Evolutionary conservation across 2,888 invertebrate genomes (phyloP).

Genomic region (Tiphia femorata): DNA sequence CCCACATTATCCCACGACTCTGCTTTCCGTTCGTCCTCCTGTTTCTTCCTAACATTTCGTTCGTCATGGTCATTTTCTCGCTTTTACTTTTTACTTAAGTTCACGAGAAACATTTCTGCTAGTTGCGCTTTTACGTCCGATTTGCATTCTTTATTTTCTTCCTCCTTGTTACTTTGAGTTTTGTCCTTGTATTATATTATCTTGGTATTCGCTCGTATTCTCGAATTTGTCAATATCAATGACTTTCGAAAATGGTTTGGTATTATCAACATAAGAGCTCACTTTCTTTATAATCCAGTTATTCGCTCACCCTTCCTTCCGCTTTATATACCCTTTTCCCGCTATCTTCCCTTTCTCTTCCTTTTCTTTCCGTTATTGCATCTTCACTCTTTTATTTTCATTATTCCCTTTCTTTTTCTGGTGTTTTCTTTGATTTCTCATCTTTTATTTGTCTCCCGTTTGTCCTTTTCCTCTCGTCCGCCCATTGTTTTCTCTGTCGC

Average conservation of each 20-base stretch:
- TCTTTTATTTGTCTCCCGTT: too few relatives aligned
- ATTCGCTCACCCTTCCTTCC: not conserved
- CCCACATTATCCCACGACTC: too few relatives aligned
- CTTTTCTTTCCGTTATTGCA: not conserved
- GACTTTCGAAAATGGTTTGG: too few relatives aligned
- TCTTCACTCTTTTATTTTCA: not conserved
- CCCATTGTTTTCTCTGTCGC: not conserved
- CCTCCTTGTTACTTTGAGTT: too few relatives aligned
- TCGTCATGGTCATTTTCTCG: not conserved
- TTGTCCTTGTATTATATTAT: too few relatives aligned
- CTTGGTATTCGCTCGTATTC: too few relatives aligned
- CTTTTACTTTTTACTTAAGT: too few relatives aligned
- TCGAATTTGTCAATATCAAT: too few relatives aligned
- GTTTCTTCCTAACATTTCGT: not conserved
- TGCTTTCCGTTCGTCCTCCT: not conserved
- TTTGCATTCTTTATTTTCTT: too few relatives aligned
- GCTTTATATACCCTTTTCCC: not conserved
- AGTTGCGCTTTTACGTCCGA: too few relatives aligned
- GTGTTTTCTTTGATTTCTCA: not conserved
- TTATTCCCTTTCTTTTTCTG: not conserved
- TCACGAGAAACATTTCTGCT: too few relatives aligned
- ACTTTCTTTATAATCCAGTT: not conserved
- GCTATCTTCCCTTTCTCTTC: not conserved
- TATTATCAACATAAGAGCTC: too few relatives aligned
- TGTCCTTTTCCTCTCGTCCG: not conserved